phyloP scores from a whole-genome alignment of 2,113 vertebrate species.

The Pygoscelis antarcticus region DNA sequence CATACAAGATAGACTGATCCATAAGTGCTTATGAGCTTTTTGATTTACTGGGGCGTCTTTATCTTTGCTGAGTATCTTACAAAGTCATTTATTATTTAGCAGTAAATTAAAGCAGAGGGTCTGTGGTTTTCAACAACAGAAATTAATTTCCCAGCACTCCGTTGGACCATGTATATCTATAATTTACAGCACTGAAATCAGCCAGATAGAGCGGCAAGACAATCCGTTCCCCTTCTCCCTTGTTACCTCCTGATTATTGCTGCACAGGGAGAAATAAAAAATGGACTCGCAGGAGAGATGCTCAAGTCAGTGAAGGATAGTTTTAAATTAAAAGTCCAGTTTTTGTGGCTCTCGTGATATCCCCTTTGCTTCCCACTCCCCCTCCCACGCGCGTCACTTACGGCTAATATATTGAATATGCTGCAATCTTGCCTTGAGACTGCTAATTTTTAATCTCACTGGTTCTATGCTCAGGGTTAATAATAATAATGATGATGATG shows the following conservation, averaged over 20 bases:
- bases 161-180: slow-evolving; percentile 30
- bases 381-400: neutral
- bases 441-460: neutral
- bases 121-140: slow-evolving; percentile 57
- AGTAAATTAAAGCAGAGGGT: slow-evolving; percentile 58
- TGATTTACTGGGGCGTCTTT: slow-evolving; percentile 60
- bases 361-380: neutral
- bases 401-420: neutral
- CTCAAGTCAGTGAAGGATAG: neutral
- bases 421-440: neutral
- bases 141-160: slow-evolving; percentile 48
- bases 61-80: slow-evolving; percentile 49
- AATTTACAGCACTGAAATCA: slow-evolving; percentile 9
- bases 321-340: slow-evolving; percentile 38
- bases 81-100: slow-evolving; percentile 66
- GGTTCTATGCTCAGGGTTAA: neutral
- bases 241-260: slow-evolving; percentile 37
- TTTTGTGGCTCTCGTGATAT: neutral
- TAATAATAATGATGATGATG: too few relatives aligned
- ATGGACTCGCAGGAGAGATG: neutral
- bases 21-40: slow-evolving; percentile 49
- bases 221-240: neutral
- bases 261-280: neutral
- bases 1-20: slow-evolving; percentile 44
- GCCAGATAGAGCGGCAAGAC: neutral